These are phyloP conservation scores for Dasyornis broadbenti DNA, from an alignment of 2,113 vertebrate genomes.

Conservation along the genomic window DNA sequence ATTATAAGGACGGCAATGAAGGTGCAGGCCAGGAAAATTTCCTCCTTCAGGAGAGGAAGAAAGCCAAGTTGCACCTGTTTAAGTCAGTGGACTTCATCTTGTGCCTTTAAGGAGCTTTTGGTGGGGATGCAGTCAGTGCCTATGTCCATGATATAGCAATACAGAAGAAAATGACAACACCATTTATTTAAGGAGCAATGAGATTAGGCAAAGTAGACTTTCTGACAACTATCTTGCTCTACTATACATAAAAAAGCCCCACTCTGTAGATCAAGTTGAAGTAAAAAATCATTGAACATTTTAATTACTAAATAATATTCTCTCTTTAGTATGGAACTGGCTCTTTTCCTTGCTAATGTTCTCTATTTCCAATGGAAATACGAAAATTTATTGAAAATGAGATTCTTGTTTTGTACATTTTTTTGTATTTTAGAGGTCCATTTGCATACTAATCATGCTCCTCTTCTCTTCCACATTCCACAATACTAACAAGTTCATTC, in stretches of 20 bases:
- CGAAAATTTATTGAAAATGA: background rate
- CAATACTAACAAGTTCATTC: background rate
- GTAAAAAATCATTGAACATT: background rate
- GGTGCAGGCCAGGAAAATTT: background rate
- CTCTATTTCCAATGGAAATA: constrained; percentile 9
- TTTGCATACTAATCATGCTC: background rate
- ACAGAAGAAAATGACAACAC: background rate
- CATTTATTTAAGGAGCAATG: background rate
- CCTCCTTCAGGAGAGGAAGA: background rate
- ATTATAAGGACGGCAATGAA: background rate
- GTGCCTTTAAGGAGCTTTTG: background rate
- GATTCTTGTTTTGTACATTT: background rate
- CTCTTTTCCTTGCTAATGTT: background rate
- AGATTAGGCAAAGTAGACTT: background rate
- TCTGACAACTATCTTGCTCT: background rate
- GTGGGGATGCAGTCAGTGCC: background rate
- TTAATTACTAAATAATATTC: background rate
- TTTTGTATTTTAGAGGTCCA: background rate
- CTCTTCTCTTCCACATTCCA: background rate
- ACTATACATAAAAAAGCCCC: accelerated
- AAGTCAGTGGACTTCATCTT: background rate
- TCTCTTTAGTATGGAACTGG: background rate
- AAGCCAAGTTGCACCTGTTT: background rate
- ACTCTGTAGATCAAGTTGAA: background rate
- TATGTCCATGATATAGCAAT: background rate